A percentile compares a stretch with the other conserved stretches of the same genome.
These are phyloP conservation scores for Enoplosus armatus DNA, from an alignment of 2,797 vertebrate genomes.

Conservation along the genomic window DNA sequence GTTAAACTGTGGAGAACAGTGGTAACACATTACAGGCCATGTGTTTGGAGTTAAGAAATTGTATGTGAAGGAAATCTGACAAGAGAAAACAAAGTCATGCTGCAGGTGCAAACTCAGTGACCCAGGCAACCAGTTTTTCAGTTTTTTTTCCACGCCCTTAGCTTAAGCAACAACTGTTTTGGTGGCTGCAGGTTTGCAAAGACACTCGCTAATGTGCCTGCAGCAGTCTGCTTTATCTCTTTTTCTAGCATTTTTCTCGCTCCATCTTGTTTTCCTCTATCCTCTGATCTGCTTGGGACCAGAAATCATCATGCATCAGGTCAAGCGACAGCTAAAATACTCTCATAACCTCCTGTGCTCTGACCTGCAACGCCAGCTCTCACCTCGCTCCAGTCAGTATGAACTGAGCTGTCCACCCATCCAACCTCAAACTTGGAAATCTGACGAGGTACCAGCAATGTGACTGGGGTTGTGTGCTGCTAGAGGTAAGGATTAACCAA, in stretches of 20 bases:
- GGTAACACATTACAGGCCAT: neutral
- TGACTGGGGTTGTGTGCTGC: conserved; percentile 6
- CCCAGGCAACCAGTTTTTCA: conserved; percentile 42
- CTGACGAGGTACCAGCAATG: conserved; percentile 6
- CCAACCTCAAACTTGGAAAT: conserved; percentile 13
- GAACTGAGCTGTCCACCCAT: neutral
- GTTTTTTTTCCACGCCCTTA: conserved; percentile 19
- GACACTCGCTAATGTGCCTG: conserved; percentile 31
- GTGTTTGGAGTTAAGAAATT: conserved; percentile 1
- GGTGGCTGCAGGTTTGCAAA: conserved; percentile 14
- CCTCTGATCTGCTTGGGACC: conserved; percentile 34
- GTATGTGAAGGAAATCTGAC: neutral
- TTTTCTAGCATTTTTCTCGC: neutral
- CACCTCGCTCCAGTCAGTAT: conserved; percentile 28
- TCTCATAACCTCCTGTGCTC: conserved; percentile 13
- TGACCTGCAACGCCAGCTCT: conserved; percentile 44
- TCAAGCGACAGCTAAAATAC: conserved; percentile 27
- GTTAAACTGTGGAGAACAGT: neutral
- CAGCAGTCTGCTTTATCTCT: conserved; percentile 27
- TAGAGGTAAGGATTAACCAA: conserved; percentile 39
- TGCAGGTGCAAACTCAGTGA: conserved; percentile 37
- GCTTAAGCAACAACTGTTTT: conserved; percentile 38
- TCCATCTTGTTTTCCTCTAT: conserved; percentile 25
- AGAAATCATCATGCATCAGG: conserved; percentile 32
- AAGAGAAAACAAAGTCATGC: neutral